Base-by-base conservation (phyloP, 2,888 invertebrate species). In the Allygus modestus region DNA sequence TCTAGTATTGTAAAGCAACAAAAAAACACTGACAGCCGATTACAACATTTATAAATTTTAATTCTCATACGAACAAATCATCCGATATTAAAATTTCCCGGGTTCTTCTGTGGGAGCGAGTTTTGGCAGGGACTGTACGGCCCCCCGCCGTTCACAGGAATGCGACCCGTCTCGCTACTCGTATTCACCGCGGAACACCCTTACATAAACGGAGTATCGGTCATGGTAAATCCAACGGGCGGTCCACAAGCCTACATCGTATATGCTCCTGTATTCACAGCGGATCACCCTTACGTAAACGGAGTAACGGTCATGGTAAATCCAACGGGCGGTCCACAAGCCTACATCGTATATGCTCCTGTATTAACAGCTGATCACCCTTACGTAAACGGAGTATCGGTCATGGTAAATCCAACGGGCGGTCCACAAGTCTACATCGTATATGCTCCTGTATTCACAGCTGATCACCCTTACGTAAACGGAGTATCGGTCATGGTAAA, bases 51-150 rank as follows among this genome's bases (percentile, higher is more conserved):
- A n/a, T n/a, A n/a, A n/a, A n/a, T n/a, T n/a, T n/a, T n/a, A n/a
- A n/a, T n/a, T n/a, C n/a, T n/a, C n/a, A n/a, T n/a, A n/a, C n/a
- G n/a, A n/a, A n/a, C n/a, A 37, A 58, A 23, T 23, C 2, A 23
- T 58, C 12, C 58, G 20, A 23, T 23, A 58, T 58, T 58, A 23
- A 58, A 58, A 58, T 58, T 58, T 58, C 20, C 58, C 58, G 5
- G 46, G 65, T 15, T 31, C 5, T 1, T 9, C 15, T 26, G 28
- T 65, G 65, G n/a, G 71, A 23, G 71, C 71, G 12, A 41, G 71
- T 71, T 71, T 71, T 71, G 71, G 41, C 71, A 7, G 20, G 20
- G 71, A 71, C 71, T 71, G 71, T 71, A 71, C 71, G 71, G 41
- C 33, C 71, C 71, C 71, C 71, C 69, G 71, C 71, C n/a, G 41